Conservation (phyloP, 2,797 vertebrate genomes). For the Gastrophryne carolinensis region DNA sequence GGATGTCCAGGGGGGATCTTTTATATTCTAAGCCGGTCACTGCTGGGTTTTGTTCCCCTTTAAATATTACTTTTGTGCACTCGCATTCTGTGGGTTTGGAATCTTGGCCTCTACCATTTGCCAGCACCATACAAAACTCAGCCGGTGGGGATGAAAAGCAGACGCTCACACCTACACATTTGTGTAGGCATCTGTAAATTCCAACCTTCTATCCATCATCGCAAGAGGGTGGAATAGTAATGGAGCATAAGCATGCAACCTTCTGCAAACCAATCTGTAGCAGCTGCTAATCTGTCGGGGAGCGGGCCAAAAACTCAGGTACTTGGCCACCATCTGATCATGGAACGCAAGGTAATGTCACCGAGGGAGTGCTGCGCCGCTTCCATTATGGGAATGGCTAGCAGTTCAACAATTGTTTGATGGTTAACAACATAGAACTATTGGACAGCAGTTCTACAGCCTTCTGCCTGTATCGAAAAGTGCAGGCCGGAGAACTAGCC, state of each 20-base stretch:
- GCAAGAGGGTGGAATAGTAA: slow-evolving; percentile 43
- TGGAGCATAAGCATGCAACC: slow-evolving; percentile 3
- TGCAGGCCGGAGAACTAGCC: too few species aligned
- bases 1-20: too few species aligned
- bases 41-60: too few species aligned
- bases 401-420: slow-evolving; percentile 59
- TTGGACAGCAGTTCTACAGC: too few species aligned
- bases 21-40: too few species aligned
- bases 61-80: too few species aligned
- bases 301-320: slow-evolving; percentile 52
- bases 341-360: slow-evolving; percentile 55
- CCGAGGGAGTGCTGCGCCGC: slow-evolving; percentile 45
- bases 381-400: slow-evolving; percentile 51
- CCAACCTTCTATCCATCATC: slow-evolving; percentile 34
- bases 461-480: too few species aligned
- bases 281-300: slow-evolving; percentile 7
- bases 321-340: slow-evolving; percentile 37
- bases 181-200: slow-evolving; percentile 40
- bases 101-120: too few species aligned
- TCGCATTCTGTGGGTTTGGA: too few species aligned
- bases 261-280: slow-evolving; percentile 19
- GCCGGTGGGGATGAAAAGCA: slow-evolving; percentile 32
- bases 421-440: slow-evolving; percentile 53
- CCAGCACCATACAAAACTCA: too few species aligned
- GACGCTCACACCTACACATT: slow-evolving; percentile 24